Evolutionary conservation across 2,797 vertebrate genomes (phyloP), one percentile per base, ranked within the genome.

Genomic region (Periparus ater): DNA sequence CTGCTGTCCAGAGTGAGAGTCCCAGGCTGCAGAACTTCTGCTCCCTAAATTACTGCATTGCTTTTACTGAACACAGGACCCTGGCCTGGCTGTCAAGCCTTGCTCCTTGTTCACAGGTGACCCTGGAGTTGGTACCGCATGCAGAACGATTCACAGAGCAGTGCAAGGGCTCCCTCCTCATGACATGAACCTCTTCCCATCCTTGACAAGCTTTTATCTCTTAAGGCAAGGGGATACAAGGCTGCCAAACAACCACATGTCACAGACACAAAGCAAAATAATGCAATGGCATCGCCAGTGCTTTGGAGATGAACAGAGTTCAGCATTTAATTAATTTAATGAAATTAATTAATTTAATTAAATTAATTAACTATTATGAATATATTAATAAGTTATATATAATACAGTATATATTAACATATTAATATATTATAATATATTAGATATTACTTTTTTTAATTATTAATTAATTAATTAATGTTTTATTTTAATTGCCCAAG

Each of bases 131-230:
- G 6, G 32, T 58, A 65, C 6, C 13, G n/a, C 51, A 12, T 51
- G 30, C 25, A 83, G 51, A 47, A 58, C 34, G 40, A 38, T 15
- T 45, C 55, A 38, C 0, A 0, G 57, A 26, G 44, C 0, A 6
- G 27, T 38, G 32, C 17, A 47, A 2, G 3, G 27, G 9, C 40
- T 63, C 42, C 23, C 16, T 88, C 11, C 10, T 44, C 32, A 11
- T 5, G n/a, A n/a, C 13, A 8, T 1, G 1, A 0, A 0, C 23
- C 29, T 57, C 25, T 67, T 72, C 38, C 18, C n/a, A 30, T 20
- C 21, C 34, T 61, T 27, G 19, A 32, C 53, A 70, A 79, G 40
- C 20, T 76, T 78, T 18, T 51, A 17, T 73, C 48, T 82, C 29
- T 58, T 51, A 20, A 32, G 65, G 25, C 19, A 74, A 29, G 21